Conservation (phyloP, 2,888 invertebrate genomes). For the Carabus problematicus region DNA sequence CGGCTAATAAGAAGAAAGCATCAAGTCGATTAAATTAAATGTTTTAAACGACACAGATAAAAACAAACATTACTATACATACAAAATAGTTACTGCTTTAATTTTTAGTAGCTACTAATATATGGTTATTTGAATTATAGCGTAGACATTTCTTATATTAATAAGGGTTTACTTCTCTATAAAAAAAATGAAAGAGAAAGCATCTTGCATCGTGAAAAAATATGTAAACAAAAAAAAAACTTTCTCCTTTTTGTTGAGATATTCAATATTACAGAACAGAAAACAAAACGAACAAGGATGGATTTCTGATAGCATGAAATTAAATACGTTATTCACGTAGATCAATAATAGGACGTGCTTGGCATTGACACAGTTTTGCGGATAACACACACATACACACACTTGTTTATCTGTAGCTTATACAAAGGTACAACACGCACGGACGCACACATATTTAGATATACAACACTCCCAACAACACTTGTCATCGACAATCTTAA, state of each 20-base stretch:
- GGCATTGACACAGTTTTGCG: constrained; percentile 39
- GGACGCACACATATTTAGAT: too few relatives aligned
- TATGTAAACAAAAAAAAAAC: constrained; percentile 1
- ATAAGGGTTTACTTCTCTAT: not conserved
- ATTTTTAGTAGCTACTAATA: too few relatives aligned
- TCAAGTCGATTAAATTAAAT: too few relatives aligned
- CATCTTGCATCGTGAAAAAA: not conserved
- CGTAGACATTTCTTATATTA: too few relatives aligned
- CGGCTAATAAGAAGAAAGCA: not conserved
- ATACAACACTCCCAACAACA: not conserved
- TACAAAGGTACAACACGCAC: not conserved
- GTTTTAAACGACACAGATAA: too few relatives aligned
- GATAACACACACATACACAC: constrained; percentile 18
- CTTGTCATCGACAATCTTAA: constrained; percentile 11
- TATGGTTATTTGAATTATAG: too few relatives aligned
- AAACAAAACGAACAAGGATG: constrained; percentile 4
- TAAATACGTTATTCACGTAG: constrained; percentile 9
- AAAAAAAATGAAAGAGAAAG: too few relatives aligned
- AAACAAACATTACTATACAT: too few relatives aligned
- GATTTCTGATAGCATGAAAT: too few relatives aligned
- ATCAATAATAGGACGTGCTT: constrained; percentile 6
- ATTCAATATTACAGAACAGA: constrained; percentile 5
- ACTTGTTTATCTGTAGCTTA: constrained; percentile 17
- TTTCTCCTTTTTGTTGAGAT: constrained; percentile 27
- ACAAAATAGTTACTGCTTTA: too few relatives aligned